Base-by-base conservation (phyloP, 2,888 invertebrate genomes). In the Kuschelorhynchus macadamiae region DNA sequence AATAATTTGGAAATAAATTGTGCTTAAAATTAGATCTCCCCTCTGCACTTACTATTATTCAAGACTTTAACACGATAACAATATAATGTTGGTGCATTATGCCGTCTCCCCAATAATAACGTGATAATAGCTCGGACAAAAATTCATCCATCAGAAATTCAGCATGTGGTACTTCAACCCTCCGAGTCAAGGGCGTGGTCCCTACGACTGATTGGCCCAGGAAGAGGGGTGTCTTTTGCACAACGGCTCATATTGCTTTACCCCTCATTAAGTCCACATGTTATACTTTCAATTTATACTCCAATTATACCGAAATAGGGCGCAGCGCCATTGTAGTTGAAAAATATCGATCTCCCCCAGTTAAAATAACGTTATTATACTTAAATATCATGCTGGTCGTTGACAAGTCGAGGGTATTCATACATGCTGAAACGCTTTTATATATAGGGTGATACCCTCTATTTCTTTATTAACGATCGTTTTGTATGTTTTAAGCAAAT, bases 181-280 rank as follows among this genome's bases (percentile, higher is more conserved):
- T 46, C 14, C 18, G 50, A 67, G 67, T 67, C 67, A 67, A 67
- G 67, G 67, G 67, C 67, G 61, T 61, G 67, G 55, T 32, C 50
- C 60, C 16, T 17, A 17, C 42, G 49, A 21, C 55, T 67, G 67
- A 67, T 67, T 67, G 67, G 67, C 61, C 56, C 53, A 42, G 55
- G 56, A 61, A 49, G 56, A 55, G 42, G 67, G 67, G 67, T 67
- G 67, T 57, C 57, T 67, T 56, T 67, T 42, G 62, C 62, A 67
- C 67, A 67, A 67, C 62, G 67, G 67, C 30, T 62, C 63, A 41
- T 63, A 67, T 67, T 67, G 62, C 67, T 49, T 56, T 56, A 63
- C 41, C 68, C 63, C 68, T 68, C 56, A 60, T 69, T 69, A 69
- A 53, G 64, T 64, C 59, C 69, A 69, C 69, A 69, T 69, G 69